These are phyloP conservation scores for Malaclemys terrapin DNA, from an alignment of 2,113 vertebrate species.

Conservation along the genomic window DNA sequence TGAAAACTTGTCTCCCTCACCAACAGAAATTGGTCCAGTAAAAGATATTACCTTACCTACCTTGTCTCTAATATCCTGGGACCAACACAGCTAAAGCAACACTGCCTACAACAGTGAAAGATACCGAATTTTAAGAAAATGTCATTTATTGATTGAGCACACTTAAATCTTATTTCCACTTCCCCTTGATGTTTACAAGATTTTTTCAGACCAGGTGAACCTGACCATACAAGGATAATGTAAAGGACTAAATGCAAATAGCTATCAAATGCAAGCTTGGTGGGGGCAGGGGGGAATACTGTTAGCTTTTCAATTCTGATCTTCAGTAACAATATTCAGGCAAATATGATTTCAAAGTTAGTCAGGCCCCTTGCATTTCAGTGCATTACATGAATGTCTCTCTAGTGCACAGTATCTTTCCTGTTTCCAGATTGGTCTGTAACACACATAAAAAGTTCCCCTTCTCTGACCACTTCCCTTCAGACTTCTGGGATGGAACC, in stretches of 20 bases:
- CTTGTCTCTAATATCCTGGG: background rate
- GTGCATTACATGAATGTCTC: background rate
- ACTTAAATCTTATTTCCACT: background rate
- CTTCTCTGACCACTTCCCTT: conserved; percentile 47
- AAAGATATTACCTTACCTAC: background rate
- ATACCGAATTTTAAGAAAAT: background rate
- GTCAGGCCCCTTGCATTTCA: background rate
- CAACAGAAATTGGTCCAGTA: too few relatives aligned
- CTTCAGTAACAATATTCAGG: background rate
- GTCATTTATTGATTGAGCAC: background rate
- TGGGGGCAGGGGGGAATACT: background rate
- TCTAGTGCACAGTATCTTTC: background rate
- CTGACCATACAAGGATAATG: background rate
- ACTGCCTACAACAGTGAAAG: background rate
- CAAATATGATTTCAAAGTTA: background rate
- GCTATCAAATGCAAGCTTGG: background rate
- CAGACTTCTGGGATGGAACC: conserved; percentile 27
- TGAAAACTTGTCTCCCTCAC: too few relatives aligned
- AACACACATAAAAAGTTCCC: conserved; percentile 22
- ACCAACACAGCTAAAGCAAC: background rate
- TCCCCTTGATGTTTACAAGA: background rate
- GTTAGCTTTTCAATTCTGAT: background rate
- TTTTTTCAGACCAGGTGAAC: background rate
- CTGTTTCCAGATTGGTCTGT: background rate
- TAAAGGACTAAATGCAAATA: background rate